Base-by-base conservation (phyloP, 2,888 invertebrate species). In the Baronia brevicornis region DNA sequence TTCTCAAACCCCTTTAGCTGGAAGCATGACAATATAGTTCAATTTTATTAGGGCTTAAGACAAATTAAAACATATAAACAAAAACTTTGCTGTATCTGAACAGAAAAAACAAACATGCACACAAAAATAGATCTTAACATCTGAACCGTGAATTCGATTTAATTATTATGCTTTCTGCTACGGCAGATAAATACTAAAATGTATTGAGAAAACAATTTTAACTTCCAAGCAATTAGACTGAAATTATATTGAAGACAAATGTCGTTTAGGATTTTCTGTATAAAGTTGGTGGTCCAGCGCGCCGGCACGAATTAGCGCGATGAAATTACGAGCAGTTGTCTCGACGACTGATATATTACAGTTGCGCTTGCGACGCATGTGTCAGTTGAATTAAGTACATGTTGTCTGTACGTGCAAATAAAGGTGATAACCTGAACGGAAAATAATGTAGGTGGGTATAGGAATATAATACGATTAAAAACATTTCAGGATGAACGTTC, bases 301-400 rank as follows among this genome's bases (percentile, higher is more conserved):
- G 48, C 43, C 46, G 44, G 47, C 48, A 58, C 59, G 57, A 65
- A 69, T 67, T 65, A 69, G 47, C 54, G 54, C 54, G 54, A 56
- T 65, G 62, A 68, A 67, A 69, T 70, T 57, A 67, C 54, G 38
- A 56, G 45, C 72, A 68, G 64, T 70, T 69, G 68, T 48, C 40
- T 41, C 43, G 74, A 48, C 50, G 75, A 75, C 50, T 51, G 71
- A 77, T 71, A 64, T 74, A 74, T 59, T 49, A 48, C 41, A 51
- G 48, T 46, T 45, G 50, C 40, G 56, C 46, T 51, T 46, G 51
- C 56, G 54, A 38, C 49, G 51, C 33, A n/a, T n/a, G n/a, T n/a
- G n/a, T n/a, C n/a, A n/a, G n/a, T n/a, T n/a, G n/a, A n/a, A n/a
- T n/a, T n/a, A n/a, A n/a, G n/a, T n/a, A n/a, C n/a, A n/a, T n/a